Base-by-base conservation (phyloP, 2,113 vertebrate species). In the Pelecanus crispus region DNA sequence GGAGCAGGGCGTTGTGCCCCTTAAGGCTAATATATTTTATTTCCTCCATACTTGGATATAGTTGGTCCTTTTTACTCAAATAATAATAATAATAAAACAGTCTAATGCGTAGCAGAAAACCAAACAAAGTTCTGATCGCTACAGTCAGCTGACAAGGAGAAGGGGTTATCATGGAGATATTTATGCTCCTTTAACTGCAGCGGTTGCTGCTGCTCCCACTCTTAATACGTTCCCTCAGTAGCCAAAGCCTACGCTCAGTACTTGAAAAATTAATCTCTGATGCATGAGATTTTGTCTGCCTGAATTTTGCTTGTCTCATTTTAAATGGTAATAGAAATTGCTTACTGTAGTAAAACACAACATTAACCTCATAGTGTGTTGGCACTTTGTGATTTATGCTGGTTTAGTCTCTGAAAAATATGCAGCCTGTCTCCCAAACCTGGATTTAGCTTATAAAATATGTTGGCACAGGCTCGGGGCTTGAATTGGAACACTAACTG, bases 261-360 rank as follows among this genome's bases (percentile, higher is more conserved):
- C 75, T 91, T 90, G 89, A 93, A 91, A 90, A 95, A 90, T 86
- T 55, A 74, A 96, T 94, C 88, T 91, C 61, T 82, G 90, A 94
- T 89, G 52, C 80, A 52, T 93, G 52, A 74, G 91, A 95, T 97
- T 97, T 97, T 81, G 89, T 91, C 96, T 90, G 86, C 88, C 72
- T 94, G 91, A 94, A 92, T 96, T 95, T 95, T 81, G 77, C 95
- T 90, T 89, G 94, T 96, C 92, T 89, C 72, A 89, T 97, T 98
- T 94, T 97, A 95, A 96, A 92, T 92, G 52, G 92, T 94, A 79
- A 74, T 96, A 94, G 90, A 94, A 96, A 95, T 97, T 97, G 94
- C 97, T 97, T 97, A 95, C 52, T 92, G 88, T 94, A 97, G 92
- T 96, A 94, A 97, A 98, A 96, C 91, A 96, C 92, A 95, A 90